phyloP scores from a whole-genome alignment of 2,113 vertebrate genomes.

The Lasiurus borealis region DNA sequence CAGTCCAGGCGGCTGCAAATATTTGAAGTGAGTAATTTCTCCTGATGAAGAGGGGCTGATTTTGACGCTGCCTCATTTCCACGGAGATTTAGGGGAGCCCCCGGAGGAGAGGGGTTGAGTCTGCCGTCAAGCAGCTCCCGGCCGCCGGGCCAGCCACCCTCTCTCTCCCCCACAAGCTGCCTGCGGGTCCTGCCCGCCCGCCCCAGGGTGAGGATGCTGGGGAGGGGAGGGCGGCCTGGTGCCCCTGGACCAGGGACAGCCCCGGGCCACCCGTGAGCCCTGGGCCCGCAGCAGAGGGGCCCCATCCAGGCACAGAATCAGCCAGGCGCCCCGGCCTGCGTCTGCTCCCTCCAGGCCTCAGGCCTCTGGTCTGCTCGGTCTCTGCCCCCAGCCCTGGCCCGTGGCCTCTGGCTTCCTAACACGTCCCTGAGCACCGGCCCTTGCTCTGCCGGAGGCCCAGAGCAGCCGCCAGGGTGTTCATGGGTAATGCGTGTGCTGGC shows the following conservation, averaged over 20 bases:
- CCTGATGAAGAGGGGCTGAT: slow-evolving; percentile 78
- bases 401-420: too few relatives aligned
- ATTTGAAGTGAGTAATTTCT: slow-evolving; percentile 80
- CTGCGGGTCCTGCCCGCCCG: neutral
- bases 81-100: slow-evolving; percentile 68
- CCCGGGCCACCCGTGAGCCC: neutral
- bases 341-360: neutral
- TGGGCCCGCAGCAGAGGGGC: neutral
- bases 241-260: neutral
- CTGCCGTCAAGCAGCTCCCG: neutral
- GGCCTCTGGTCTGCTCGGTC: neutral
- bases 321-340: neutral
- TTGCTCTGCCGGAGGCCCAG: neutral
- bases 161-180: neutral
- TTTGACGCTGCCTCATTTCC: slow-evolving; percentile 74
- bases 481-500: too few relatives aligned
- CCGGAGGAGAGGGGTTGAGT: slow-evolving; percentile 17
- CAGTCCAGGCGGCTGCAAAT: slow-evolving; percentile 71
- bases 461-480: too few relatives aligned
- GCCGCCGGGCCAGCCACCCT: too few relatives aligned
- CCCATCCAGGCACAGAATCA: neutral
- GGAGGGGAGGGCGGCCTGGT: neutral
- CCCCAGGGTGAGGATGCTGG: neutral
- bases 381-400: too few relatives aligned
- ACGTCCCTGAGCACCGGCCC: neutral